Percentiles rank a stretch among this genome's conserved stretches.
Conservation (phyloP, 2,113 vertebrate species). For the Oncorhynchus gorbuscha region DNA sequence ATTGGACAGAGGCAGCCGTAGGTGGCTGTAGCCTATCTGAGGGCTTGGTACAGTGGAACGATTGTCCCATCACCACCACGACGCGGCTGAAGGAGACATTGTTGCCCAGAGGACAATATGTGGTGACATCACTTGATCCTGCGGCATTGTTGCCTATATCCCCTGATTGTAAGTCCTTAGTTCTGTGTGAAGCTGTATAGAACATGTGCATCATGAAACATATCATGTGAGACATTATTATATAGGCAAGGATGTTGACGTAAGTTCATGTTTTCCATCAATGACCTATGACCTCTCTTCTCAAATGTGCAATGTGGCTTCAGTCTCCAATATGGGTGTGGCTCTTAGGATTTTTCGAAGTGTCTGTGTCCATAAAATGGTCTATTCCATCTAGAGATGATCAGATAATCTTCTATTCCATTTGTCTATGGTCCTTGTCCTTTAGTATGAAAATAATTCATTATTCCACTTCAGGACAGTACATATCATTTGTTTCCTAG, state of each 20-base stretch:
- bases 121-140: constrained; percentile 77
- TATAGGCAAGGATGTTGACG: constrained; percentile 6
- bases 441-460: too few relatives aligned
- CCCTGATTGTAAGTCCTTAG: constrained; percentile 57
- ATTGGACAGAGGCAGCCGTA: constrained; percentile 79
- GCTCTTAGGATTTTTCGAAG: constrained; percentile 15
- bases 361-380: constrained; percentile 13
- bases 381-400: neutral
- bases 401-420: neutral
- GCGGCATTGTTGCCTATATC: constrained; percentile 69
- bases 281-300: too few relatives aligned
- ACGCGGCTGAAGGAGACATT: constrained; percentile 78
- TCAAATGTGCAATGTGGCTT: constrained; percentile 1
- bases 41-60: constrained; percentile 65
- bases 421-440: too few relatives aligned
- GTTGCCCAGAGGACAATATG: constrained; percentile 69
- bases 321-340: constrained; percentile 31
- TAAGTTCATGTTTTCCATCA: neutral
- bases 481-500: neutral
- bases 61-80: constrained; percentile 71
- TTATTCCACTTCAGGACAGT: neutral
- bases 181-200: constrained; percentile 44
- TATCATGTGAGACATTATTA: constrained; percentile 16
- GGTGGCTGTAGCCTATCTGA: constrained; percentile 71
- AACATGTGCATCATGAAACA: constrained; percentile 45